Percentiles rank a stretch among this genome's conserved stretches.
Evolutionary conservation across 1,140 invertebrate species (phyloP).

Genomic region (Octopus bimaculoides): DNA sequence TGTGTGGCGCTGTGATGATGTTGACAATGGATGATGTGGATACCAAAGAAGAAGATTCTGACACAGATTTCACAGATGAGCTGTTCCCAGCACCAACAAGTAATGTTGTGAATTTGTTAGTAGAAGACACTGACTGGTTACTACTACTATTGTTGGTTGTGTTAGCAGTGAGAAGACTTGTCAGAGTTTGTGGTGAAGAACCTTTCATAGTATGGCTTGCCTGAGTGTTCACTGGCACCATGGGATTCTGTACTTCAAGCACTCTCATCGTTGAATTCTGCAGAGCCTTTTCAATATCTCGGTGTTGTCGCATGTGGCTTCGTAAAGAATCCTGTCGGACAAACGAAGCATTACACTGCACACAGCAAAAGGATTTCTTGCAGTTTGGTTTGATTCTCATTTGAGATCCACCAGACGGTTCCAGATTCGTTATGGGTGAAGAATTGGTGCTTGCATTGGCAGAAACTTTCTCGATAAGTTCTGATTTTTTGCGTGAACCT

Average conservation of each 20-base stretch:
- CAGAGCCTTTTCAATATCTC: conserved; percentile 23
- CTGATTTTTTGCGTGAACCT: neutral
- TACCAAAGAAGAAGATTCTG: too few species aligned
- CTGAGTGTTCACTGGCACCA: conserved; percentile 12
- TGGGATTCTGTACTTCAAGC: conserved; percentile 30
- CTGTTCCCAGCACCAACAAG: too few species aligned
- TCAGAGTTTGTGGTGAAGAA: too few species aligned
- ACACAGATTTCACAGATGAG: too few species aligned
- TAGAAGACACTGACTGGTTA: too few species aligned
- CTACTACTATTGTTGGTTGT: too few species aligned
- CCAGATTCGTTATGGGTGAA: neutral
- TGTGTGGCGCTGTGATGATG: neutral
- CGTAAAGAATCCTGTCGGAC: conserved; percentile 52
- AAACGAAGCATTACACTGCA: conserved; percentile 45
- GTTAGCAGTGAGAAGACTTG: too few species aligned
- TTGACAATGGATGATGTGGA: too few species aligned
- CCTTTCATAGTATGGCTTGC: too few species aligned
- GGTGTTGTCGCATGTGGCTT: conserved; percentile 51
- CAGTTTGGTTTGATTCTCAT: conserved; percentile 33
- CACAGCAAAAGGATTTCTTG: conserved; percentile 40
- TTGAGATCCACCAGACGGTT: neutral
- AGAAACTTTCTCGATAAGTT: conserved; percentile 1
- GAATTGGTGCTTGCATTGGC: neutral
- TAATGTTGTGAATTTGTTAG: too few species aligned
- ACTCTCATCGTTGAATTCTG: conserved; percentile 37